Conservation (phyloP, 2,888 invertebrate species). For the Xylota segnis region DNA sequence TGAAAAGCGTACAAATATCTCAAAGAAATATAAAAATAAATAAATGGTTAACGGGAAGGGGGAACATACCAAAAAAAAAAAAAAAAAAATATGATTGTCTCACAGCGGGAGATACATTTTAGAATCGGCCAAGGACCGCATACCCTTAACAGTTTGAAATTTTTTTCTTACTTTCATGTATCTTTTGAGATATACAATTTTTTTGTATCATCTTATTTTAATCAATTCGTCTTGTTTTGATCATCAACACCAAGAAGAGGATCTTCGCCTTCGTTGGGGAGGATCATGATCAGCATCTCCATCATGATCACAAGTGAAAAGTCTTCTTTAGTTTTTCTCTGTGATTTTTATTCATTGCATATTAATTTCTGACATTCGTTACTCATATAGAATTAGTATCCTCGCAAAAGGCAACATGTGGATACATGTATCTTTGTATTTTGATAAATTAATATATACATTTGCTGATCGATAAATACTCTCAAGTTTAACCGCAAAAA, state of each 20-base stretch:
- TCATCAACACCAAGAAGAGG: constrained; percentile 62
- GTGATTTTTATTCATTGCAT: constrained; percentile 64
- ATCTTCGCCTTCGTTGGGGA: constrained; percentile 26
- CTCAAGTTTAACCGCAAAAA: constrained; percentile 18
- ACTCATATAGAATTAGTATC: constrained; percentile 23
- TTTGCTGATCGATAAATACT: constrained; percentile 9
- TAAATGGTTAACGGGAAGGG: neutral
- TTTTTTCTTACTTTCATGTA: constrained; percentile 28
- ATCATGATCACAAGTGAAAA: constrained; percentile 38
- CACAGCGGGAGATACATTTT: constrained; percentile 73
- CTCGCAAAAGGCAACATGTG: constrained; percentile 36
- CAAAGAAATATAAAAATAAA: constrained; percentile 24
- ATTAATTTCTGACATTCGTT: constrained; percentile 64
- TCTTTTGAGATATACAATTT: constrained; percentile 30
- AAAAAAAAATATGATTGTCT: constrained; percentile 41
- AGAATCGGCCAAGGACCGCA: constrained; percentile 54
- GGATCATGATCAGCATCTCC: constrained; percentile 22
- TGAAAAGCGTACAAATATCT: constrained; percentile 36
- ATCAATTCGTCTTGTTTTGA: constrained; percentile 64
- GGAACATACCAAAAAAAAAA: neutral
- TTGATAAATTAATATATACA: constrained; percentile 59
- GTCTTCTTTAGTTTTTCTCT: constrained; percentile 16
- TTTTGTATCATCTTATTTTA: constrained; percentile 45
- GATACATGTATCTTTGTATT: constrained; percentile 49
- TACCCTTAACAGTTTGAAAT: constrained; percentile 59